Percentiles rank a stretch among this genome's conserved stretches.
Conservation (phyloP, 2,888 invertebrate species). For the Pyrgus malvae region DNA sequence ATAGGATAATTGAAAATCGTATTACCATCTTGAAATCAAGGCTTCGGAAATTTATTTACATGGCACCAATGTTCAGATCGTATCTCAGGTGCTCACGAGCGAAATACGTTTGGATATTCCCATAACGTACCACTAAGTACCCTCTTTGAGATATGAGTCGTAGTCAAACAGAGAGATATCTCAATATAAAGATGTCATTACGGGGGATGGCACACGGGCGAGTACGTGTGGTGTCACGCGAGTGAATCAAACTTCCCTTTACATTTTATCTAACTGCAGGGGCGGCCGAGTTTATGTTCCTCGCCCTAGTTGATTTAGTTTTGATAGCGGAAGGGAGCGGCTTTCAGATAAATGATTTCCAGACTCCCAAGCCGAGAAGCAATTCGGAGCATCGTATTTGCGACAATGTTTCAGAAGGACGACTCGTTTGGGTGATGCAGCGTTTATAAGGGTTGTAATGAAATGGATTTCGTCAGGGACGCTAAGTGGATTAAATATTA, state of each 20-base stretch:
- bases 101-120: slow-evolving; percentile 14
- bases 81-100: slow-evolving; percentile 21
- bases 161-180: slow-evolving; percentile 73
- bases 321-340: slow-evolving; percentile 76
- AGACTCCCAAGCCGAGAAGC: slow-evolving; percentile 41
- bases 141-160: slow-evolving; percentile 68
- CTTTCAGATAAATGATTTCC: slow-evolving; percentile 77
- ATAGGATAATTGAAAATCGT: neutral
- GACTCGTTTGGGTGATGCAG: slow-evolving; percentile 58
- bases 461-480: slow-evolving; percentile 64
- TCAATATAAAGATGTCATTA: slow-evolving; percentile 72
- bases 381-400: slow-evolving; percentile 53
- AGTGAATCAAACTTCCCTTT: slow-evolving; percentile 78
- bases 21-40: neutral
- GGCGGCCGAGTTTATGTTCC: slow-evolving; percentile 76
- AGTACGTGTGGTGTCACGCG: slow-evolving; percentile 64
- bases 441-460: slow-evolving; percentile 62
- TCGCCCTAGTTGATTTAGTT: slow-evolving; percentile 78
- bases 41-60: slow-evolving; percentile 9
- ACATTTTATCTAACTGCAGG: slow-evolving; percentile 78
- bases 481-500: slow-evolving; percentile 68
- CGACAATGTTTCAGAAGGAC: slow-evolving; percentile 68
- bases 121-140: slow-evolving; percentile 66
- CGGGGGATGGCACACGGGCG: slow-evolving; percentile 43
- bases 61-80: slow-evolving; percentile 12